Evolutionary conservation across 2,797 vertebrate species (phyloP).

Genomic region (Chrysolophus pictus): DNA sequence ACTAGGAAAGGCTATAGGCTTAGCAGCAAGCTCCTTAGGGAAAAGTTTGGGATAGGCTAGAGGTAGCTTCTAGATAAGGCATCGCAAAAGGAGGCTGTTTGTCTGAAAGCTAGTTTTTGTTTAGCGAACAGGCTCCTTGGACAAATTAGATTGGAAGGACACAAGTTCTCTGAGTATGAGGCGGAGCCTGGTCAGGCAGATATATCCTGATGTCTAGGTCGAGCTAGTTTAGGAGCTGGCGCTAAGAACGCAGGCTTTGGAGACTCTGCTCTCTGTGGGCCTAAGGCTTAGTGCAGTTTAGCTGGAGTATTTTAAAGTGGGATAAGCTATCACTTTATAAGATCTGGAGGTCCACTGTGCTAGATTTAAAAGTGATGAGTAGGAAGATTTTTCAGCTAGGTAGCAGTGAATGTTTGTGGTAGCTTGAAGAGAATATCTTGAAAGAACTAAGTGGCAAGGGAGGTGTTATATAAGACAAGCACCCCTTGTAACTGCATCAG

Average conservation of each 20-base stretch:
- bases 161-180: background rate
- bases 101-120: background rate
- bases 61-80: background rate
- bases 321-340: background rate
- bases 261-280: background rate
- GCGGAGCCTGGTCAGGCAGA: background rate
- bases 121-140: background rate
- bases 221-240: background rate
- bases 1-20: background rate
- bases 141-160: background rate
- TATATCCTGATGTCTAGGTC: background rate
- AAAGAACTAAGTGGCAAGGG: background rate
- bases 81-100: background rate
- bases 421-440: background rate
- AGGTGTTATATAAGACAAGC: background rate
- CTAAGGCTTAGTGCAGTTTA: background rate
- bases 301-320: background rate
- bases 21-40: background rate
- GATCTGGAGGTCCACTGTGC: background rate
- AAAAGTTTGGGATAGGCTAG: background rate
- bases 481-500: background rate
- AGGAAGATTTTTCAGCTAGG: background rate
- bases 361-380: background rate
- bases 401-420: background rate
- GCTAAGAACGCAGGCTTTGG: background rate